Base-by-base conservation (phyloP, 2,113 vertebrate genomes). In the Cynoglossus semilaevis region DNA sequence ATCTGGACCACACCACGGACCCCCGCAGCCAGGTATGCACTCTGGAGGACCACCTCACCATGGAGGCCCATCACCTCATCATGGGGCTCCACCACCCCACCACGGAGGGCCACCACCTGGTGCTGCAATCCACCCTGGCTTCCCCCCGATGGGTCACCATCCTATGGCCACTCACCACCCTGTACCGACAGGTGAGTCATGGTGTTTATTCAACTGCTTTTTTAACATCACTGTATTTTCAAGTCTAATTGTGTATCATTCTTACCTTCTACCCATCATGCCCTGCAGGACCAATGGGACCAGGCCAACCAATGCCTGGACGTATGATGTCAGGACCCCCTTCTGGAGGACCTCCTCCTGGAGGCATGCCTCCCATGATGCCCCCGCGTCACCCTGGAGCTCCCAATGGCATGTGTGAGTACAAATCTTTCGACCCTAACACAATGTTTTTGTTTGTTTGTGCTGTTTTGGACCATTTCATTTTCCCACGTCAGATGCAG, bases 351-450 rank as follows among this genome's bases (percentile, higher is more conserved):
- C 84, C 88, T 10, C 87, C 88, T 5, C 89, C 41, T 15, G 82
- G 91, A 34, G 91, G 82, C 64, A 87, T 96, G 69, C 92, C 94
- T 1, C 83, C 94, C 2, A 92, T 95, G 48, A 83, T 95, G 19
- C 95, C 95, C 37, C 91, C 96, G 6, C 92, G 94, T 0, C 93
- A 93, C 62, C 89, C 93, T 0, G 93, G 95, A 48, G 90, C 94
- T 0, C 93, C 94, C 1, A 96, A 97, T 0, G 95, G 95, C 88
- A 92, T 97, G 94, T 97, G 96, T 99, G 82, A 94, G 95, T 93
- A 68, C 10, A 62, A 14, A 15, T 1, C 51, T 10, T 13, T 41
- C 9, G 15, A 11, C 3, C 14, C 42, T 4, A 6, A 43, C 48
- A n/a, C 15, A 3, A 48, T 8, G 18, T 49, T 7, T 51, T 22